Evolutionary conservation across 2,797 vertebrate genomes (phyloP), one percentile per base, ranked within the genome.

Genomic region (Siniperca undulata): DNA sequence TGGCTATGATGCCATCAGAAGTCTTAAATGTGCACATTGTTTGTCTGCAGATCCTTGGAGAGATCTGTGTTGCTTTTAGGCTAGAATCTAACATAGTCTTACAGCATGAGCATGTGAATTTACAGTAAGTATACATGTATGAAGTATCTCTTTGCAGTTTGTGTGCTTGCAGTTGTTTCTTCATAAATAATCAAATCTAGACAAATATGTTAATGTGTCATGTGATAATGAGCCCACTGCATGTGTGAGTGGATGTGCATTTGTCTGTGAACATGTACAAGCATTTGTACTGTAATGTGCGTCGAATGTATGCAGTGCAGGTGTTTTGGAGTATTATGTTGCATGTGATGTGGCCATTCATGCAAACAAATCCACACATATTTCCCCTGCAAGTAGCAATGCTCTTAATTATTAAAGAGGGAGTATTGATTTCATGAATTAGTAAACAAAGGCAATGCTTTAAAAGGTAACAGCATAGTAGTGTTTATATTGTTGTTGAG

Each of bases 361-460:
- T 36, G 14, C 85, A 88, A 90, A 92, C 90, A 89, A 78, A 86
- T 84, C 81, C 78, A 53, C 70, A 80, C 71, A 61, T 38, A 70
- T 88, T 79, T 74, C n/a, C 70, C 81, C 77, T 70, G 76, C 74
- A 89, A 91, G 85, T 69, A 85, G 74, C 86, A 88, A 59, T n/a
- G 52, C 42, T 36, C 52, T 95, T 72, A 94, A 94, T 95, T 90
- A 95, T 95, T 94, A 73, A 95, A 92, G 74, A 80, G 50, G 52
- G 56, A 56, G 27, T 78, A 95, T 89, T 83, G 92, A 94, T 94
- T 94, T 87, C 80, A 91, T 92, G 82, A 95, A 94, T 93, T 91
- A 91, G 77, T 84, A 93, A 93, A 91, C 72, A 88, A 70, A 90
- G 69, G 80, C 70, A n/a, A 76, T 70, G 74, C 75, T 82, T 81